A percentile compares a stretch with the other conserved stretches of the same genome.
These are phyloP conservation scores for Geotrypetes seraphini DNA, from an alignment of 2,797 vertebrate species.

Conservation along the genomic window DNA sequence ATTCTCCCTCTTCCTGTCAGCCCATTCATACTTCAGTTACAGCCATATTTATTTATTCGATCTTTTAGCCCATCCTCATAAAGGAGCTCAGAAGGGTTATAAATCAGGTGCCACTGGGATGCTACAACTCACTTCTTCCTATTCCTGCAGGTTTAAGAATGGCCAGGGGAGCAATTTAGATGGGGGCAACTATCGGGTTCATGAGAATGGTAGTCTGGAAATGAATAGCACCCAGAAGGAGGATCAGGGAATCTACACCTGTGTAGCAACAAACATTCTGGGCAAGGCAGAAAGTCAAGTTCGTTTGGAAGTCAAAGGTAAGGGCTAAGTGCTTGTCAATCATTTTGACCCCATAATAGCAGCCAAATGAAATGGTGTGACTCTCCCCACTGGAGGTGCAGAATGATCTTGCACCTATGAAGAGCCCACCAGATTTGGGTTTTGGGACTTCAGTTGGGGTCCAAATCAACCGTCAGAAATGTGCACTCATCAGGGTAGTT, in stretches of 20 bases:
- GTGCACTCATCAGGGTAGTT: not conserved
- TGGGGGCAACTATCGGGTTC: constrained; percentile 79
- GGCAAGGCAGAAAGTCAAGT: constrained; percentile 82
- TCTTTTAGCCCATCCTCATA: too few species aligned
- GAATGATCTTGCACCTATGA: too few species aligned
- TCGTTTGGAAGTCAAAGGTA: constrained; percentile 94
- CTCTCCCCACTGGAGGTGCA: too few species aligned
- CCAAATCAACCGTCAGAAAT: too few species aligned
- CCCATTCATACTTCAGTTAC: too few species aligned
- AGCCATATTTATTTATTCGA: too few species aligned
- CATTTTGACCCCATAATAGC: not conserved
- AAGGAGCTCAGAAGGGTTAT: too few species aligned
- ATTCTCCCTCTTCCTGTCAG: too few species aligned
- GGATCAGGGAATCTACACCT: constrained; percentile 93
- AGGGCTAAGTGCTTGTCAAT: constrained; percentile 17
- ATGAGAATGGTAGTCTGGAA: constrained; percentile 84
- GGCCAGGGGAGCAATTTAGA: constrained; percentile 89
- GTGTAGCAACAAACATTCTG: constrained; percentile 84
- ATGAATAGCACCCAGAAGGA: constrained; percentile 70
- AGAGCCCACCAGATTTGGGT: too few species aligned
- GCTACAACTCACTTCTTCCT: too few species aligned
- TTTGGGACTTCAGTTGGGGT: too few species aligned
- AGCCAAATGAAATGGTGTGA: not conserved
- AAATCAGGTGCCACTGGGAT: too few species aligned
- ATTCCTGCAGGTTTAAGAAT: constrained; percentile 86